Base-by-base conservation (phyloP, 1,140 invertebrate genomes). In the Psix sp. region DNA sequence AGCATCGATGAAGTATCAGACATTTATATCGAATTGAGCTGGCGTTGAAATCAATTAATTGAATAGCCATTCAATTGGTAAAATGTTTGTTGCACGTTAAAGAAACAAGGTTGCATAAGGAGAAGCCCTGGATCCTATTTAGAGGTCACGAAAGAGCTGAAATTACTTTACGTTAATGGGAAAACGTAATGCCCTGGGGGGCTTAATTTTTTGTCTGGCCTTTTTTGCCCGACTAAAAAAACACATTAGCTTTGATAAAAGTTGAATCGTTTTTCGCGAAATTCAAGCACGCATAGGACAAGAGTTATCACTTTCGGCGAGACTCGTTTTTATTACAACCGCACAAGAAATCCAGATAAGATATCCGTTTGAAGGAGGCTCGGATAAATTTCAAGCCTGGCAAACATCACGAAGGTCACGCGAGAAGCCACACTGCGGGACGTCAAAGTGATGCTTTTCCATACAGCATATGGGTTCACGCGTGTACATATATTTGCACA, bases 301-400 rank as follows among this genome's bases (percentile, higher is more conserved):
- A 70, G 56, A 70, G 46, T 70, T 70, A 70, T 70, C 66, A 70
- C 66, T 70, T 62, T 56, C 17, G 56, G 66, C 66, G 66, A 45
- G 66, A 60, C 54, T 68, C 54, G 65, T 68, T 68, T 60, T 68
- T 68, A 60, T 68, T 68, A 46, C 65, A 14, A 21, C 36, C 45
- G 45, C 45, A 51, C 39, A 68, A 59, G 54, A 68, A 68, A 60
- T 60, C 65, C 26, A 59, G 65, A 68, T 68, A 68, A 68, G 65
- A 68, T 68, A 68, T 68, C 65, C 52, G 38, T 49, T 59, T 24
- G 54, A 52, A 45, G 17, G 65, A 43, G 39, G 46, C 26, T 57
- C 39, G 65, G 65, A 60, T 68, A 51, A 51, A 68, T 68, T 67
- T 68, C 40, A 54, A 57, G 63, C 18, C 65, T 38, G 65, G 54